Conservation (phyloP, 2,113 vertebrate species). For the Vulpes lagopus region DNA sequence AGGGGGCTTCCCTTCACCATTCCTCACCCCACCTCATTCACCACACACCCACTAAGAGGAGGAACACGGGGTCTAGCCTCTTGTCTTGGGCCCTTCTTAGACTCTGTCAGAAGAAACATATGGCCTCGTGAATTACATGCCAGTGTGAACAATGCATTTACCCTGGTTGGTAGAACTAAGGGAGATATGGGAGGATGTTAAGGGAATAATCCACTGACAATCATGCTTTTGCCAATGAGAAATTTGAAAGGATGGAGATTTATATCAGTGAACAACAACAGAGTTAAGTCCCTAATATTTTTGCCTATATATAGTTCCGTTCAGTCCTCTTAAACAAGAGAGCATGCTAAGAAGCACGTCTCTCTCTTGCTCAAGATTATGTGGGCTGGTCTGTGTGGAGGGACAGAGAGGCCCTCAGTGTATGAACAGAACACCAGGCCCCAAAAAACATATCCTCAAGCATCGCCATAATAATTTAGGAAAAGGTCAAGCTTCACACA, state of each 20-base stretch:
- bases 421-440: not conserved
- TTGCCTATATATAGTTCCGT: not conserved
- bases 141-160: not conserved
- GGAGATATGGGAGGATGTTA: not conserved
- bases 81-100: not conserved
- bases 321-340: not conserved
- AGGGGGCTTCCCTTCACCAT: rapidly evolving
- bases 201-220: constrained; percentile 19
- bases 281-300: not conserved
- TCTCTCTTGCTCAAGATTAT: not conserved
- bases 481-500: constrained; percentile 32
- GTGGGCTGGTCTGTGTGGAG: not conserved
- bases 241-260: constrained; percentile 46
- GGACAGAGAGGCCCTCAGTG: not conserved
- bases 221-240: not conserved
- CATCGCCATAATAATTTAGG: not conserved
- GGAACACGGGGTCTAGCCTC: not conserved
- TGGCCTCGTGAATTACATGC: not conserved
- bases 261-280: not conserved
- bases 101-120: not conserved
- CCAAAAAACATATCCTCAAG: not conserved
- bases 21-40: rapidly evolving
- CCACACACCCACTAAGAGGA: rapidly evolving
- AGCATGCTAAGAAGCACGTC: rapidly evolving
- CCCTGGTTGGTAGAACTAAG: not conserved